Base-by-base conservation (phyloP, 1,140 invertebrate genomes). In the Drosophila sp. region DNA sequence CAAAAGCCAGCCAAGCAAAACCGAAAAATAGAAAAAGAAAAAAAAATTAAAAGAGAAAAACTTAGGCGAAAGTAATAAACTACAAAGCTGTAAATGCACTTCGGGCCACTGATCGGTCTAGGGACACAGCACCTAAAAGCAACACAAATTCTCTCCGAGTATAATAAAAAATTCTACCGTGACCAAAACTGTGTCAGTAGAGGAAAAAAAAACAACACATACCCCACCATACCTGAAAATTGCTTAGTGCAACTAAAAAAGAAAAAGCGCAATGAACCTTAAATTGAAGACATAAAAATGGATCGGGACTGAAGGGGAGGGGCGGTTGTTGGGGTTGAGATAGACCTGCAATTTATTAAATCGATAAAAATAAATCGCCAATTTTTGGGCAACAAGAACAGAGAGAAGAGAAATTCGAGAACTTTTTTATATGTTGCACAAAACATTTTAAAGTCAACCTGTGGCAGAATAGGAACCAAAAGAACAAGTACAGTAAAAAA, bases 1-100 rank as follows among this genome's bases (percentile, higher is more conserved):
- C 67, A 57, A 32, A 66, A 47, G 50, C 25, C 55, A 64, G 29
- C 58, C n/a, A 23, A 38, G 47, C 56, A 35, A 68, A 65, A 38
- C 58, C 60, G 33, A 38, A n/a, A 33, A 44, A 79, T 61, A 66
- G 66, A 85, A 85, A 71, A 64, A 33, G 29, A 29, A 47, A 47
- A 60, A 57, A 74, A 79, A 79, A 69, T 65, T 30, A 54, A 50
- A 50, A 58, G 66, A 60, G 30, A 30, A 58, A 72, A 87, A 74
- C 79, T 83, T 70, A 72, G 80, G 66, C 66, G 63, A 69, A 87
- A 80, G 83, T 87, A 87, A 87, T 87, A 87, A 87, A 87, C 67
- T 77, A 77, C 67, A 56, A 65, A 86, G 63, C 79, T 79, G 72
- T 61, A 87, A 87, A 87, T 80, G 68, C 83, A 79, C 70, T 76